These are phyloP conservation scores for Diarsia rubi DNA, from an alignment of 2,888 invertebrate species.

Conservation along the genomic window DNA sequence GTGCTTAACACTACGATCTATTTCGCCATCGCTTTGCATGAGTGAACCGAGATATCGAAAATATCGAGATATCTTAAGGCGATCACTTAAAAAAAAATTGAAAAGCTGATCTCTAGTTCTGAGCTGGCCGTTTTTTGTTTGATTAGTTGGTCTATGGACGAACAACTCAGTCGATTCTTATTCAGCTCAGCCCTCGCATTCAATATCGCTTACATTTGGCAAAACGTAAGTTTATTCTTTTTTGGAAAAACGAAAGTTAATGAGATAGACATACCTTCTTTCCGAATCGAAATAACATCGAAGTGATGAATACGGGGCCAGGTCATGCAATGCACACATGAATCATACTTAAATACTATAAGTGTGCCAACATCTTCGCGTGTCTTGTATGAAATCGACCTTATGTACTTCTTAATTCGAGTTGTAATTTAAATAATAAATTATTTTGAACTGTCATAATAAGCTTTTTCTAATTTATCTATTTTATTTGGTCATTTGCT, in stretches of 20 bases:
- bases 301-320: background rate
- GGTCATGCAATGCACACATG: background rate
- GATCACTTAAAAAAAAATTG: too few species aligned
- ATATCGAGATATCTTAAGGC: too few species aligned
- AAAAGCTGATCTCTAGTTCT: too few species aligned
- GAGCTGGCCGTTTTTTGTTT: background rate
- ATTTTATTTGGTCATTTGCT: conserved; percentile 12
- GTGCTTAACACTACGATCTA: too few species aligned
- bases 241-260: too few species aligned
- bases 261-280: too few species aligned
- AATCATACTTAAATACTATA: conserved; percentile 11
- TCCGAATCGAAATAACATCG: too few species aligned
- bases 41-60: too few species aligned
- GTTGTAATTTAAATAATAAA: conserved; percentile 32
- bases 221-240: too few species aligned
- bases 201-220: too few species aligned
- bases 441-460: conserved; percentile 42
- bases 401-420: conserved; percentile 12
- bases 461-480: conserved; percentile 26
- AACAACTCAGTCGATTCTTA: background rate
- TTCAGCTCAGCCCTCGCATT: background rate
- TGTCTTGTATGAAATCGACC: conserved; percentile 18
- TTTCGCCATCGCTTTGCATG: too few species aligned
- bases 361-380: conserved; percentile 20
- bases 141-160: background rate